These are phyloP conservation scores for Xenopus petersii DNA, from an alignment of 2,797 vertebrate genomes.

Conservation along the genomic window DNA sequence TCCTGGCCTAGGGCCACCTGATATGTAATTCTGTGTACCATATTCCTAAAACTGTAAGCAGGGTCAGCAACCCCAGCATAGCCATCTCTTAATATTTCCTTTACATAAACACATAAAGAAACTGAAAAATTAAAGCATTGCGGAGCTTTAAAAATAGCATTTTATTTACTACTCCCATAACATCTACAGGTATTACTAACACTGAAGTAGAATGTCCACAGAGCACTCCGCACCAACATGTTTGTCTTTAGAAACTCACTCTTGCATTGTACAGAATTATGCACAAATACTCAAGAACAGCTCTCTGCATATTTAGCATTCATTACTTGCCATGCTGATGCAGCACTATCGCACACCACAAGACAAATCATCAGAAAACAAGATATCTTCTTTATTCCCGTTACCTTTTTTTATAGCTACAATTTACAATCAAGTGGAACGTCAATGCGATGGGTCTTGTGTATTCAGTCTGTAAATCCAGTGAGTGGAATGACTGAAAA, in stretches of 20 bases:
- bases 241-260: background rate
- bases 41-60: no score
- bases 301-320: background rate
- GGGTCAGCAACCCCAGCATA: no score
- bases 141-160: no score
- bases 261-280: background rate
- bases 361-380: background rate
- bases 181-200: conserved; percentile 30
- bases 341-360: background rate
- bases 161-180: conserved; percentile 10
- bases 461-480: conserved; percentile 24
- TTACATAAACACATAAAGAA: no score
- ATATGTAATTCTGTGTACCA: no score
- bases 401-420: background rate
- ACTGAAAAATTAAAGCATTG: no score
- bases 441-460: background rate
- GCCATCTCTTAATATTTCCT: no score
- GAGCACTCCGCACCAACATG: background rate
- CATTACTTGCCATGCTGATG: background rate
- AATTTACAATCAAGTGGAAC: background rate
- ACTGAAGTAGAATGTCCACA: conserved; percentile 1
- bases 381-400: background rate
- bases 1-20: no score
- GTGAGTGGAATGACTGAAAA: conserved; percentile 36
- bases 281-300: background rate